Base-by-base conservation (phyloP, 2,113 vertebrate species). In the Pseudolaguvia tuberculata region DNA sequence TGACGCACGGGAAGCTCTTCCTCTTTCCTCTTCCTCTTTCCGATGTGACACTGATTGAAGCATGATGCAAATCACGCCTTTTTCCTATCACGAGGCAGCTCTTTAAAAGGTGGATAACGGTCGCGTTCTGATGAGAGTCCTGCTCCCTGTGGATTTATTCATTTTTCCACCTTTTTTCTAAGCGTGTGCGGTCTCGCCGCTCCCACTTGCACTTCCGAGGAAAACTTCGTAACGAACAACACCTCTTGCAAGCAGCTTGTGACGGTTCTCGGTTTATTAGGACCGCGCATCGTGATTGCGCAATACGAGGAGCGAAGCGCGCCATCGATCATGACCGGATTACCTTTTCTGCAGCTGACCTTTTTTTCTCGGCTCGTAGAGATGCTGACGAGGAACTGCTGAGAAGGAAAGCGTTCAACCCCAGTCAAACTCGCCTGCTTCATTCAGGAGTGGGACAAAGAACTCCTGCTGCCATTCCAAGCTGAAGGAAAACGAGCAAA, bases 281-380 rank as follows among this genome's bases (percentile, higher is more conserved):
- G 61, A 58, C 42, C 20, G 23, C 58, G 55, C 12, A 31, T 69
- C 27, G 21, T 42, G 29, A 29, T 68, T 21, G 12, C 63, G 42
- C 72, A 76, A 56, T 72, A 39, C 25, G 47, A 20, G 70, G 67
- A 17, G 17, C 48, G n/a, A 17, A 52, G 55, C 51, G 10, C 50
- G 21, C 0, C 45, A 78, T 61, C 5, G 80, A 86, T 84, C 84
- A 88, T 87, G 88, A 20, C 82, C 81, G 90, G 89, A 91, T 89
- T 90, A 88, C 84, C 80, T 74, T 79, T 77, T 77, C 79, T 39
- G 50, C 78, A 66, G 35, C 67, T 70, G 78, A 62, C 73, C 55
- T 55, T 65, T 62, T 35, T 65, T 25, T 18, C 81, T 76, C 76
- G 62, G 70, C 80, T 70, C 78, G 1, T 39, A 52, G 17, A 70